These are phyloP conservation scores for Arenaria interpres DNA, from an alignment of 2,113 vertebrate genomes.

Conservation along the genomic window DNA sequence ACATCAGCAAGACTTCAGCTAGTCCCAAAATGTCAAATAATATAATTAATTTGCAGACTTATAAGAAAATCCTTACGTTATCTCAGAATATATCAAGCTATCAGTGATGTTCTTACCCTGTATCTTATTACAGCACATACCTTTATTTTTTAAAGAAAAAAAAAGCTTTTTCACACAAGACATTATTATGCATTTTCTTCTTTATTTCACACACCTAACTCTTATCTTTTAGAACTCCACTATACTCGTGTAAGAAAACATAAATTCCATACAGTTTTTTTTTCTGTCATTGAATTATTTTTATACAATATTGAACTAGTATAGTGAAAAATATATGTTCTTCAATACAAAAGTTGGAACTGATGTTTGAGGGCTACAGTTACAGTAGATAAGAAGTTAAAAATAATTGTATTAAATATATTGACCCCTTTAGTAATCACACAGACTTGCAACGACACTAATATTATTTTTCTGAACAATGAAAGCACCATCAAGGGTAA, in stretches of 20 bases:
- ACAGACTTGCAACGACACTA: not conserved
- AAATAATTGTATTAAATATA: not conserved
- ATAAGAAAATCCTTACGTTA: not conserved
- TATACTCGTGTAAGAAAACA: not conserved
- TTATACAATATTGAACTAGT: not conserved
- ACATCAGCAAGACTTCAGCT: constrained; percentile 1
- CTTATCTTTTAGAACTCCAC: not conserved
- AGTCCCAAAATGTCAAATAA: constrained; percentile 36
- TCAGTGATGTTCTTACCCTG: not conserved
- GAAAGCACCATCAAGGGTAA: not conserved
- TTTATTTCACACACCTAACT: not conserved
- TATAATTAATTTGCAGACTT: constrained; percentile 15
- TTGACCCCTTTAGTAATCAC: not conserved
- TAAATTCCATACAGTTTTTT: not conserved
- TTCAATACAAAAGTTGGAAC: not conserved
- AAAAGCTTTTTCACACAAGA: not conserved
- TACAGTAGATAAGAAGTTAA: not conserved
- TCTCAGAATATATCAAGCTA: not conserved
- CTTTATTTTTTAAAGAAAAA: not conserved
- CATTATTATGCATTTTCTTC: not conserved
- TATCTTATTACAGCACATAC: not conserved
- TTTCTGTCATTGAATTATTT: not conserved
- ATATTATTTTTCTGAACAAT: not conserved
- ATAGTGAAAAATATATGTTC: not conserved
- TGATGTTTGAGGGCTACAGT: not conserved